Evolutionary conservation across 2,888 invertebrate genomes (phyloP), one percentile per base, ranked within the genome.

Genomic region (Cephus rjabovi): DNA sequence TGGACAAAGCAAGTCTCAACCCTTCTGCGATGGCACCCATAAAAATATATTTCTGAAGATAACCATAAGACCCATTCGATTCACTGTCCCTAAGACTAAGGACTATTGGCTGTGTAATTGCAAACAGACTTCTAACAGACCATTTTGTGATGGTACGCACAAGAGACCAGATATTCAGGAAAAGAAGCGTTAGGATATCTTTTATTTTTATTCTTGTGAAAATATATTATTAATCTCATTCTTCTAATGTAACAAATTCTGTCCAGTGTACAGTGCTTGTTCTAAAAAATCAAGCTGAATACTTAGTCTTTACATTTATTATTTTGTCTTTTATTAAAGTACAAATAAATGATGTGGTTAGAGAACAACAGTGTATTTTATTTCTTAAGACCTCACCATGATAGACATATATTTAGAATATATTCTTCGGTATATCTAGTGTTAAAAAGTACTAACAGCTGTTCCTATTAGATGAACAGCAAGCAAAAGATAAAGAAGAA

Each of bases 91-190:
- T 75, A 96, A 98, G 92, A 95, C 96, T 0, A 97, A 97, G 86
- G 97, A 97, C 31, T 98, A 98, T 90, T 98, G 98, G 97, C 92
- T 99, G n/a, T 99, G 99, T 91, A 98, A 98, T 90, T 99, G 99
- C 90, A 99, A 99, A 92, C 98, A 98, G 89, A 98, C 98, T 0
- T 94, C 94, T 75, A 96, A 97, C 84, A 93, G 97, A 83, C 99
- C 99, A 1, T 99, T 98, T 91, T 99, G 99, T 92, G 99, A 99
- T 93, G 99, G 99, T 12, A 95, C 97, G 12, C 99, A 99, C 91
- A 96, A 96, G 89, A 93, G 93, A 76, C 93, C 94, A 80, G 94
- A 95, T 71, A 94, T 97, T 76, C 95, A 95, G 89, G 92, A 94
- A 12, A 74, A 74, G 15, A 80, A 56, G 69, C 40, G 37, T 69